Evolutionary conservation across 2,888 invertebrate genomes (phyloP).

Genomic region (Rhodophaea formosa): DNA sequence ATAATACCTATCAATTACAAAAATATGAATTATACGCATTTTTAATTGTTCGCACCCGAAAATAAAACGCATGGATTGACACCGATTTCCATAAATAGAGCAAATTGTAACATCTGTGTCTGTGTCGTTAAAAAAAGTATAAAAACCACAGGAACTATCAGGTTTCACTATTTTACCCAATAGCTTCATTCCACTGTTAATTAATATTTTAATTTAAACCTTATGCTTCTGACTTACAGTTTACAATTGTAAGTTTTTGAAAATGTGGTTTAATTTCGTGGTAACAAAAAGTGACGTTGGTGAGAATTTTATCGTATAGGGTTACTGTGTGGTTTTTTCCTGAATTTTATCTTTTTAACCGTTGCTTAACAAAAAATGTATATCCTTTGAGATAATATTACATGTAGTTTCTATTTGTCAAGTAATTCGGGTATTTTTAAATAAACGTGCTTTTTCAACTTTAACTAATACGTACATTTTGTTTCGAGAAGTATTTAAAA

Average conservation of each 20-base stretch:
- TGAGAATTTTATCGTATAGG: constrained; percentile 44
- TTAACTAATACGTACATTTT: no score
- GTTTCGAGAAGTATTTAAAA: no score
- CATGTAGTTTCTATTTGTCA: background rate
- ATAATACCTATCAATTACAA: no score
- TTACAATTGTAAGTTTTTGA: constrained; percentile 19
- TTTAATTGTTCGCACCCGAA: constrained; percentile 1
- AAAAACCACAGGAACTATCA: constrained; percentile 51
- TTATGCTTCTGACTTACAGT: constrained; percentile 21
- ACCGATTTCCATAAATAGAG: constrained; percentile 20
- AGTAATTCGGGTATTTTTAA: no score
- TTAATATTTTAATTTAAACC: constrained; percentile 28
- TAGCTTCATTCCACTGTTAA: constrained; percentile 46
- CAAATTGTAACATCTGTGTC: constrained; percentile 40
- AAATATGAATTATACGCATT: background rate
- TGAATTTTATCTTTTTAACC: constrained; percentile 35
- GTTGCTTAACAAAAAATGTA: constrained; percentile 20
- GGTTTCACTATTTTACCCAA: constrained; percentile 53
- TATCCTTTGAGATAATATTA: constrained; percentile 22
- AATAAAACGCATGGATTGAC: constrained; percentile 8
- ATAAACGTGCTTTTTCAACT: no score
- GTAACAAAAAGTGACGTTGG: constrained; percentile 49
- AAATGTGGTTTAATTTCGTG: constrained; percentile 33
- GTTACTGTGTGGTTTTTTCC: constrained; percentile 39
- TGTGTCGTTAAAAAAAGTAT: constrained; percentile 41